Evolutionary conservation across 2,888 invertebrate genomes (phyloP), one percentile per base, ranked within the genome.

Genomic region (Mechanitis mazaeus): DNA sequence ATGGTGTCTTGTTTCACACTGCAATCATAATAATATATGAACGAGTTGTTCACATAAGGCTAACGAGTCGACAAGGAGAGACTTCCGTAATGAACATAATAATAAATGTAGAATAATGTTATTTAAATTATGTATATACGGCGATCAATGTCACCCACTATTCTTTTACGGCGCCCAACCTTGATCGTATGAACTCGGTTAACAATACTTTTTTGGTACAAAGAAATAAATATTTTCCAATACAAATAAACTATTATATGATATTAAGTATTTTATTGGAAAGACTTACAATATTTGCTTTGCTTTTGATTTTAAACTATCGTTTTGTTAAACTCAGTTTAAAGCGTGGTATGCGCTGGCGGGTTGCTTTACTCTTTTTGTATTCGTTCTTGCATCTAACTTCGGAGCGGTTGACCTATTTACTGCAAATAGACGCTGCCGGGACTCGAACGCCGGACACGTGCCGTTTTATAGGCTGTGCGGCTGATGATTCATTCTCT

Each of bases 311-410:
- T 31, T 50, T 50, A 33, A 50, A 11, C 45, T 33, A 9, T 38
- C 46, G 42, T 60, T 60, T 54, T 61, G 56, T 45, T 56, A 38
- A 60, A 35, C n/a, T 7, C 33, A 54, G 61, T 58, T 60, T 65
- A 64, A 64, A 20, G 20, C 47, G 59, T 69, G 69, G 68, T 70
- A 69, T 61, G 66, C 71, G 72, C 75, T 71, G 72, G 73, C 70
- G 70, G 70, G 71, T 74, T 78, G 83, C 76, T 87, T 87, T 87
- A 87, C 87, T 90, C 87, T 90, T 90, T 90, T 90, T 90, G 89
- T 87, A 85, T 87, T 88, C 79, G 85, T 87, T 88, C 83, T 86
- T 87, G 85, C 87, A 82, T 78, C 88, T 87, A 89, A 89, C 72
- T 88, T 86, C 87, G 86, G 86, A 82, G 75, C 83, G 82, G 79